Percentiles rank a stretch among this genome's conserved stretches.
Conservation (phyloP, 2,888 invertebrate species). For the Nomada hirtipes region DNA sequence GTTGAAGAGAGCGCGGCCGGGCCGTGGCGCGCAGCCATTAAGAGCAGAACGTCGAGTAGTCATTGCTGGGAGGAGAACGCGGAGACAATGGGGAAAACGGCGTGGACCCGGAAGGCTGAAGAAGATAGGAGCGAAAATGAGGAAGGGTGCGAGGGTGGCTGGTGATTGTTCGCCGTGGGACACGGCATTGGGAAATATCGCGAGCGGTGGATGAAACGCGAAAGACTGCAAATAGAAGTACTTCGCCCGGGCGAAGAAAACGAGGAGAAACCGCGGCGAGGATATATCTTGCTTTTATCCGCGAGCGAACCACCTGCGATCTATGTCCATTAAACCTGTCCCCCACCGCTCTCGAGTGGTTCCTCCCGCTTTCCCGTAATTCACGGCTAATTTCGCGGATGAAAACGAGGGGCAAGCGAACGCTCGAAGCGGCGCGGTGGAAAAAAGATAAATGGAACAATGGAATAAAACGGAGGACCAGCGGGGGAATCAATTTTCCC, state of each 20-base stretch:
- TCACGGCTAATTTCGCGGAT: constrained; percentile 65
- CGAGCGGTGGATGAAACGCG: constrained; percentile 14
- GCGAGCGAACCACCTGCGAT: no score
- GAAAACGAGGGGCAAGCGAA: constrained; percentile 66
- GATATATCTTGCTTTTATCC: no score
- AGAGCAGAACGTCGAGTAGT: constrained; percentile 66
- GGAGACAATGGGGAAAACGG: constrained; percentile 64
- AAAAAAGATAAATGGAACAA: background rate
- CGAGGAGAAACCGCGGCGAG: background rate
- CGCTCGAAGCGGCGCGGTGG: background rate
- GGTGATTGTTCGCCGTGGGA: constrained; percentile 12
- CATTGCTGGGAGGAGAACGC: constrained; percentile 63
- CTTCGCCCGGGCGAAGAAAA: background rate
- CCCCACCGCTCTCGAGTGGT: background rate
- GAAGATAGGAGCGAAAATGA: background rate
- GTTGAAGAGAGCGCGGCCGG: constrained; percentile 38
- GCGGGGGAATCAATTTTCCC: constrained; percentile 63
- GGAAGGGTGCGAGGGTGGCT: constrained; percentile 24
- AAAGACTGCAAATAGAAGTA: background rate
- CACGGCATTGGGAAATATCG: constrained; percentile 12
- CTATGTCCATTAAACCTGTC: no score
- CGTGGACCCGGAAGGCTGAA: constrained; percentile 52
- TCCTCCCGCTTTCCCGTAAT: constrained; percentile 42
- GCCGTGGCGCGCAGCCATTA: constrained; percentile 58
- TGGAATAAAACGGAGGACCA: background rate